Base-by-base conservation (phyloP, 1,140 invertebrate species). In the Leptinotarsa lineolata region DNA sequence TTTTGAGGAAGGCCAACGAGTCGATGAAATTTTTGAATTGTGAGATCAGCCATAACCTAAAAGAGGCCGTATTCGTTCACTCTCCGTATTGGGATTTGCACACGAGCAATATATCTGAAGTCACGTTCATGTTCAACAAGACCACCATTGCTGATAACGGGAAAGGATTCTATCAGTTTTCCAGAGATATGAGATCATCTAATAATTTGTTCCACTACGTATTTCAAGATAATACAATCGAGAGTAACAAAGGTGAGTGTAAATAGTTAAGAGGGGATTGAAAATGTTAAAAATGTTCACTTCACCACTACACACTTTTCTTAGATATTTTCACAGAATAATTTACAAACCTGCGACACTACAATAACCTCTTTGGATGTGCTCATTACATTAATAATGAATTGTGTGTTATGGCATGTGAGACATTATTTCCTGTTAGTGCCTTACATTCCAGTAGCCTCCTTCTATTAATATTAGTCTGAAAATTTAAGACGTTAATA, bases 121-220 rank as follows among this genome's bases (percentile, higher is more conserved):
- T 95, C 3, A 91, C 91, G 1, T 88, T 96, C 68, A 93, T 95
- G 85, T 88, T 98, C 2, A 97, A 97, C 79, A 91, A 90, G 77
- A 92, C 92, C 30, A 83, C 92, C 44, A 94, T 98, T 22, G 90
- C 90, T 1, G 92, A 94, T 77, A 97, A 97, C 83, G 93, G 92
- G 0, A 89, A 88, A 81, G 95, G 93, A 2, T 92, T 98, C 74
- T 87, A 90, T 70, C 96, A 98, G 77, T 93, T 94, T 78, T 95
- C 94, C 63, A 91, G 95, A 79, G 95, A 98, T 83, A 88, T 97
- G 77, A 90, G 95, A 72, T 92, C 94, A 72, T 97, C 95, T 0
- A 97, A 97, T 80, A 98, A 98, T 87, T 85, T 98, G 0, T 98
- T 95, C 85, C 95, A 98, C 81, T 98, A 97, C 89, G 88, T 94